These are phyloP conservation scores for Frieseomelitta varia DNA, from an alignment of 1,140 invertebrate genomes.

Conservation along the genomic window DNA sequence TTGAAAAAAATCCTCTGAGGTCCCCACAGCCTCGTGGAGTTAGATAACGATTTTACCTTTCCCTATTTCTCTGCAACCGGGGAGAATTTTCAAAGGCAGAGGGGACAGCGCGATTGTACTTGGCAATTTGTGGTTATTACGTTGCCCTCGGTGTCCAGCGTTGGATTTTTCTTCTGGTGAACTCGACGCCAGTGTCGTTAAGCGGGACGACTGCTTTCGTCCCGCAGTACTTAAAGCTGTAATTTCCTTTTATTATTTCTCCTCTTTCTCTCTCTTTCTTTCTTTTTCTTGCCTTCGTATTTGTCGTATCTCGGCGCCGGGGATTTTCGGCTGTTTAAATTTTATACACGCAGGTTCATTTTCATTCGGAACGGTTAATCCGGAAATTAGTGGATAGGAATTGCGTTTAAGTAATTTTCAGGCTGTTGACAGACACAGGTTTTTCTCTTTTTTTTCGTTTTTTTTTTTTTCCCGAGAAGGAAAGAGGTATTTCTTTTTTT, in stretches of 20 bases:
- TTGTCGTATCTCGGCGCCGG: too few relatives aligned
- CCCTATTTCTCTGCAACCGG: slow-evolving; percentile 1
- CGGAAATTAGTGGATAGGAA: neutral
- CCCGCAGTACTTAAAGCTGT: neutral
- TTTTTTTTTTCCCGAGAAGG: too few relatives aligned
- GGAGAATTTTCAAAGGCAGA: neutral
- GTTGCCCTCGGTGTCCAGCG: neutral
- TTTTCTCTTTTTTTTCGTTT: too few relatives aligned
- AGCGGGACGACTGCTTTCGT: neutral
- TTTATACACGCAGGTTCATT: neutral
- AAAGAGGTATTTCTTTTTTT: too few relatives aligned
- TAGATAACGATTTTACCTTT: slow-evolving; percentile 19
- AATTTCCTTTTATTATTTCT: neutral
- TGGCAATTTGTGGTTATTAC: slow-evolving; percentile 34
- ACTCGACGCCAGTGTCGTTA: neutral
- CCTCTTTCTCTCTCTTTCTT: too few relatives aligned
- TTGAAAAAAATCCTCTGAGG: too few relatives aligned
- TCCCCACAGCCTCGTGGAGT: neutral
- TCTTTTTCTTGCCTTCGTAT: too few relatives aligned
- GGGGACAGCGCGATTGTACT: neutral
- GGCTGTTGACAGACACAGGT: neutral
- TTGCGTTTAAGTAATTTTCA: neutral
- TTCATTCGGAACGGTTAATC: neutral
- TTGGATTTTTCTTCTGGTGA: slow-evolving; percentile 7
- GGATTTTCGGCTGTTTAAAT: neutral